phyloP scores from a whole-genome alignment of 2,888 invertebrate genomes.

The Tiphia femorata region DNA sequence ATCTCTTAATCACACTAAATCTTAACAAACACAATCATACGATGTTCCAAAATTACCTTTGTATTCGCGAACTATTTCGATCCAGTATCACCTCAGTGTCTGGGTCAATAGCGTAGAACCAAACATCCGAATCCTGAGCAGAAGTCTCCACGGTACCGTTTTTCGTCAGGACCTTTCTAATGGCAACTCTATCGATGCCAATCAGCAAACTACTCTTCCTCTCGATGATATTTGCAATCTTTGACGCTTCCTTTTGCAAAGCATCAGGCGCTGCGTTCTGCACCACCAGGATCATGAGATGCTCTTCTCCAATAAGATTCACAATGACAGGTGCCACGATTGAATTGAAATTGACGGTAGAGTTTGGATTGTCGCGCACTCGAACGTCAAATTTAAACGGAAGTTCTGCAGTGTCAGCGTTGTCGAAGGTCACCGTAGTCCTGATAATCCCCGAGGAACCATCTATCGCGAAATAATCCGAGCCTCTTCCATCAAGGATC shows the following conservation, averaged over 20 bases:
- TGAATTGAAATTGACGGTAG: constrained; percentile 74
- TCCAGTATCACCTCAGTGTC: constrained; percentile 80
- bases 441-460: constrained; percentile 81
- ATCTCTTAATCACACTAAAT: no score
- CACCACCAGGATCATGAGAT: constrained; percentile 84
- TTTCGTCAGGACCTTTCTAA: constrained; percentile 78
- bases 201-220: constrained; percentile 82
- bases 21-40: no score
- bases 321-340: constrained; percentile 78
- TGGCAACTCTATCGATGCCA: constrained; percentile 87
- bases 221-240: constrained; percentile 76
- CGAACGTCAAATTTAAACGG: constrained; percentile 79
- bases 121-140: constrained; percentile 83
- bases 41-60: constrained; percentile 74
- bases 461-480: constrained; percentile 81
- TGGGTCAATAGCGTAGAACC: constrained; percentile 90
- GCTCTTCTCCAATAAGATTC: constrained; percentile 83
- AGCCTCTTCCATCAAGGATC: constrained; percentile 70
- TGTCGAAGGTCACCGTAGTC: constrained; percentile 81
- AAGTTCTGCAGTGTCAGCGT: constrained; percentile 73
- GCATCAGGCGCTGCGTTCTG: constrained; percentile 81
- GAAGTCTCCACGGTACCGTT: constrained; percentile 82
- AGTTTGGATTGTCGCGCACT: constrained; percentile 80
- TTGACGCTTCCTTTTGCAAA: constrained; percentile 72
- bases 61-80: constrained; percentile 79